phyloP scores from a whole-genome alignment of 2,888 invertebrate genomes.

The Pycnomerus fuliginosus region DNA sequence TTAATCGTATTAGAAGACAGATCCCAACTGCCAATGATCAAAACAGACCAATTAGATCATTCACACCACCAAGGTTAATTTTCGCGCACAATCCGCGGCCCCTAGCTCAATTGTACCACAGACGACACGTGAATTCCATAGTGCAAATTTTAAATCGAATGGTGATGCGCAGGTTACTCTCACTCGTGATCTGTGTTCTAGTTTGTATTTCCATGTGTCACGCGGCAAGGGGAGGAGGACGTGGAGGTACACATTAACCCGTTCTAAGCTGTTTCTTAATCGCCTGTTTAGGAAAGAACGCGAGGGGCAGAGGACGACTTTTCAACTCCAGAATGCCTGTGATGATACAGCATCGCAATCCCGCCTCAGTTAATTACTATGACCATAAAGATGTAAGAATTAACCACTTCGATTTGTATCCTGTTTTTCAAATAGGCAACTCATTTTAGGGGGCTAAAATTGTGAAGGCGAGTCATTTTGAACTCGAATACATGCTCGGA shows the following conservation, averaged over 20 bases:
- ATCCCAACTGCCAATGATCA: no score
- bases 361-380: constrained; percentile 61
- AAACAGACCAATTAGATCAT: no score
- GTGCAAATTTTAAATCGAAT: no score
- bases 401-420: background rate
- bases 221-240: constrained; percentile 33
- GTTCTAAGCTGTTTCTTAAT: background rate
- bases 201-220: constrained; percentile 15
- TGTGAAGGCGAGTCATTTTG: constrained; percentile 69
- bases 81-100: no score
- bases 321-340: constrained; percentile 58
- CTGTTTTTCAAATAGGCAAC: constrained; percentile 3
- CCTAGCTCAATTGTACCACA: no score
- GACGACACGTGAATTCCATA: no score
- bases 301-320: constrained; percentile 51
- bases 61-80: no score
- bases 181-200: constrained; percentile 13
- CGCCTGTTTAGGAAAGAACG: constrained; percentile 35
- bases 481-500: constrained; percentile 71
- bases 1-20: no score
- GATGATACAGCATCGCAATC: constrained; percentile 59
- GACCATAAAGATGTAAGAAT: constrained; percentile 64
- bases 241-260: constrained; percentile 26
- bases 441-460: constrained; percentile 66
- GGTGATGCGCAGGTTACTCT: no score